Evolutionary conservation across 2,113 vertebrate genomes (phyloP), one percentile per base, ranked within the genome.

Genomic region (Blennius ocellaris): DNA sequence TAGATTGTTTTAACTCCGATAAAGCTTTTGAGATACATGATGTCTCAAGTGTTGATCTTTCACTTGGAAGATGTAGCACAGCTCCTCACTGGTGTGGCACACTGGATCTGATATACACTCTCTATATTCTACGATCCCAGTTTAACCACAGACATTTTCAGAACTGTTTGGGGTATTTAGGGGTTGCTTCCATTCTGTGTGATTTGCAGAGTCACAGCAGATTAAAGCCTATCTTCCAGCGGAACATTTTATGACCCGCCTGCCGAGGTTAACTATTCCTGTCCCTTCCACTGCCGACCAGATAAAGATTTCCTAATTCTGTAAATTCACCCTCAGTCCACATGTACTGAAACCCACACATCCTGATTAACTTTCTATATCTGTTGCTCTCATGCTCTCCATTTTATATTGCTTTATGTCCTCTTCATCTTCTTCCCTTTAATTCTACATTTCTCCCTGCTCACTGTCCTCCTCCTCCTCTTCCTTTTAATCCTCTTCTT

Each of bases 281-380:
- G 71, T 78, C 50, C 0, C 57, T 30, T 77, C 49, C 58, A 55
- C 76, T 74, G 55, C 76, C 8, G 48, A 63, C 72, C 74, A 71
- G 78, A 87, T 87, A 83, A 85, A 83, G 67, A 83, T 14, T 10
- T 67, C 66, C 76, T 81, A 67, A 74, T 80, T 85, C 83, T 50
- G 81, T 54, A 50, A 60, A 78, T 80, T 69, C 78, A 67, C 72
- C 62, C 51, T 64, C n/a, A 38, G 50, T 66, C 59, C 56, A 59
- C 76, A 65, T 53, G 49, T 41, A 68, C 67, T 56, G 30, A 83
- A 36, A 49, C 70, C 41, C 51, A 63, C 78, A 73, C 63, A 83
- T 72, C 73, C 88, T 80, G 76, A 84, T 84, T 85, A 78, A 73
- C 72, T 69, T 65, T 67, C 73, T 72, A 59, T 83, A 83, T 83